Conservation (phyloP, 2,888 invertebrate genomes). For the Leptinotarsa juncta region DNA sequence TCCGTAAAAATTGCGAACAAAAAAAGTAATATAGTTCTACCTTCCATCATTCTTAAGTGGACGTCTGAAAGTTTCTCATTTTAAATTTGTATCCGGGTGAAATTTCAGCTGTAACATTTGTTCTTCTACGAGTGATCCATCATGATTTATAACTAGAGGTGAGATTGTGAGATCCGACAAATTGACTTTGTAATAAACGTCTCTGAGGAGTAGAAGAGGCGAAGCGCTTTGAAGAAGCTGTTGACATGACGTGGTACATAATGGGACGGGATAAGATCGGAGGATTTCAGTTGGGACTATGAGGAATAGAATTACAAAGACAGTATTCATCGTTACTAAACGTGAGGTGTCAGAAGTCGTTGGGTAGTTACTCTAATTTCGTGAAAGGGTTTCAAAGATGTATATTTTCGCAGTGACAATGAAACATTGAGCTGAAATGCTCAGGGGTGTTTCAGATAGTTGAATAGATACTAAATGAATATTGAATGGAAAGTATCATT, state of each 20-base stretch:
- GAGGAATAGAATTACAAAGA: background rate
- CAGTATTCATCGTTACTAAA: background rate
- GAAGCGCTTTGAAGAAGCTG: conserved; percentile 7
- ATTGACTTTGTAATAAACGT: conserved; percentile 14
- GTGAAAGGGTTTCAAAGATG: background rate
- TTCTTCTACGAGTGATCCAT: conserved; percentile 14
- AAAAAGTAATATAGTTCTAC: conserved; percentile 34
- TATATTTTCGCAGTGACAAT: background rate
- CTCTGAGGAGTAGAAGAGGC: background rate
- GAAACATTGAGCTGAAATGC: no score
- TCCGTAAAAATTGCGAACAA: conserved; percentile 25
- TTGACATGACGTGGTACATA: conserved; percentile 1
- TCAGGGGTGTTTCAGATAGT: no score
- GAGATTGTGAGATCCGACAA: conserved; percentile 13
- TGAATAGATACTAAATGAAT: no score
- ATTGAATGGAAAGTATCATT: no score
- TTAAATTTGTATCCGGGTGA: conserved; percentile 23
- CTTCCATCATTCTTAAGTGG: conserved; percentile 20
- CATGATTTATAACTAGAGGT: conserved; percentile 15
- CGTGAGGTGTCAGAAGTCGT: background rate
- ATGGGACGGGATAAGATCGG: background rate
- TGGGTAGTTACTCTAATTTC: background rate
- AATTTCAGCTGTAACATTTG: conserved; percentile 27
- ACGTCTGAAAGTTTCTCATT: conserved; percentile 22
- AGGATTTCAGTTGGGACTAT: background rate